Evolutionary conservation across 2,888 invertebrate species (phyloP), one percentile per base, ranked within the genome.

Genomic region (Lycaena phlaeas): DNA sequence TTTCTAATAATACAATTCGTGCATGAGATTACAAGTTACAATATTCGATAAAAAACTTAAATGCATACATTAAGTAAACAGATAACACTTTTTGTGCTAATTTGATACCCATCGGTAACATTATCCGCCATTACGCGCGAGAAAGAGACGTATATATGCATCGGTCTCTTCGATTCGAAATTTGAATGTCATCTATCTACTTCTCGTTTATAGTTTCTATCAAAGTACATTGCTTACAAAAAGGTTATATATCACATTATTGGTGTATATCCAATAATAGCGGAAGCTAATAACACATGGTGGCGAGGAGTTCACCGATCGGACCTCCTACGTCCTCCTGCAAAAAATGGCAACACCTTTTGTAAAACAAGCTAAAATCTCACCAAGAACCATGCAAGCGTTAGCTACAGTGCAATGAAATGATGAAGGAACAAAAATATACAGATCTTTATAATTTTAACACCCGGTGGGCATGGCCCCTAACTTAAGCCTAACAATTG

Each of bases 251-350:
- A 27, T 25, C 31, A 34, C 31, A 38, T 38, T 31, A 40, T 31
- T 30, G 31, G 31, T 15, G 17, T 26, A 40, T 14, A 11, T 31
- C 30, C 26, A 14, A 26, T 14, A 26, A 43, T 54, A 56, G 50
- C 62, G 49, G 59, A 55, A 59, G 60, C 56, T 69, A 89, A 75
- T 88, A 88, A 73, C 84, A 85, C 76, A 91, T 67, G 58, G 88
- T 79, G 63, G 87, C 87, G 69, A 91, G 87, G 69, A 89, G 84
- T 70, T 87, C 85, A 75, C 89, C 89, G 69, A 88, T 84, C 50
- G 88, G 86, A 64, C 86, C 86, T 68, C 86, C 79, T 68, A 87
- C 72, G 68, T 91, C 90, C 71, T 89, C 90, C 91, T 91, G 90
- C n/a, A 71, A 88, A 88, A 79, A 31, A 75, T 64, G 59, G 63